These are phyloP conservation scores for Steinernema feltiae DNA, from an alignment of 1,140 invertebrate species.

Conservation along the genomic window DNA sequence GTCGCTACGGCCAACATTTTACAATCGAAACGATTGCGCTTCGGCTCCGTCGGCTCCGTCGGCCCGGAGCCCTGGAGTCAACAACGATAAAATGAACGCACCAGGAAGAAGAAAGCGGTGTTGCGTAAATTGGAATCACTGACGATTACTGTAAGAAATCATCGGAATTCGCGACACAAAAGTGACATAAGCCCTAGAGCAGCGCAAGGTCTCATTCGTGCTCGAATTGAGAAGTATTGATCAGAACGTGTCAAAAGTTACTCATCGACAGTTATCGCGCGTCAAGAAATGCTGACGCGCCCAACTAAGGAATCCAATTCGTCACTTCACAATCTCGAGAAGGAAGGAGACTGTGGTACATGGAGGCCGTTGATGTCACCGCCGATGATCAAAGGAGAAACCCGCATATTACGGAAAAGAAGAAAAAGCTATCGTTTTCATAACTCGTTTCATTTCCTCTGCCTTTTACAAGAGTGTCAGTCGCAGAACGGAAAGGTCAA, in stretches of 20 bases:
- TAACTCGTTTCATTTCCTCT: too few relatives aligned
- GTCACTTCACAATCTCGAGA: neutral
- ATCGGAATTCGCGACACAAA: too few relatives aligned
- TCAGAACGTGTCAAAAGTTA: neutral
- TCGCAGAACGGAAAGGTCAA: too few relatives aligned
- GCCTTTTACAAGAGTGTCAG: too few relatives aligned
- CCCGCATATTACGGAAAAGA: neutral
- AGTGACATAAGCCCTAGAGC: too few relatives aligned
- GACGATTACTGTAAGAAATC: too few relatives aligned
- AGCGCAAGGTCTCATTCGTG: neutral
- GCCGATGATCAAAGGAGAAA: neutral
- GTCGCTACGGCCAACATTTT: neutral
- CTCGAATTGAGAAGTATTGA: neutral
- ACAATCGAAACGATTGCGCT: neutral
- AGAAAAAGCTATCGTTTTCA: neutral
- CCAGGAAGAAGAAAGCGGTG: neutral
- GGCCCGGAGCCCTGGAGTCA: neutral
- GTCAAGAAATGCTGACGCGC: neutral
- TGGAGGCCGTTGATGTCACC: neutral
- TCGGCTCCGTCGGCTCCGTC: neutral
- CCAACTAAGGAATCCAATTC: slow-evolving; percentile 4
- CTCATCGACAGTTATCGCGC: slow-evolving; percentile 2
- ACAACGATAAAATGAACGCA: neutral
- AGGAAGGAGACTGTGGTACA: neutral
- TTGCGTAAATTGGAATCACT: too few relatives aligned